phyloP scores from a whole-genome alignment of 2,888 invertebrate species.

The Tipula unca region DNA sequence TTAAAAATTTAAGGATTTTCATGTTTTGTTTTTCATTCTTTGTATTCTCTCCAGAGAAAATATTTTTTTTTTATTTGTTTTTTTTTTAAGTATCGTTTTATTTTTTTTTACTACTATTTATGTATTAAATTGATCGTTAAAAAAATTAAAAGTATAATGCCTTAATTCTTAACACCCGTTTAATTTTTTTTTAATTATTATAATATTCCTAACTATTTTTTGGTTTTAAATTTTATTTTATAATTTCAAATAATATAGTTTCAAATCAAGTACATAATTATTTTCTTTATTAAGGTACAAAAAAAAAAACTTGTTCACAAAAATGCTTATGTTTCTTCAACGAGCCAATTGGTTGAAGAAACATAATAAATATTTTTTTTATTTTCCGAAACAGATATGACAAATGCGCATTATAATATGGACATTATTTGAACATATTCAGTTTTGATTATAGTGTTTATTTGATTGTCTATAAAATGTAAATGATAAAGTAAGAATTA shows the following conservation, averaged over 20 bases:
- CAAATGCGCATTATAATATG: not conserved
- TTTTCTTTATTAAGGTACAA: not conserved
- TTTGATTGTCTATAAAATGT: constrained; percentile 14
- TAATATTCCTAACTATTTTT: constrained; percentile 17
- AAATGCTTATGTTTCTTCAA: constrained; percentile 16
- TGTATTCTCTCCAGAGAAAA: constrained; percentile 16
- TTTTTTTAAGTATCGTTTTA: not conserved
- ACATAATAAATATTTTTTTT: constrained; percentile 9
- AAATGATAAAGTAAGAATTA: not conserved
- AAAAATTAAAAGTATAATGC: not conserved
- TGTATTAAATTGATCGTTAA: not conserved
- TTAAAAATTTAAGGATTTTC: not conserved
- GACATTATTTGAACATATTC: constrained; percentile 9
- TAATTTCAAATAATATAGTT: not conserved
- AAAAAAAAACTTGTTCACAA: not conserved
- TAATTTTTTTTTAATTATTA: constrained; percentile 19
- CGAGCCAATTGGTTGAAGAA: constrained; percentile 19
- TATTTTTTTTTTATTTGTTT: not conserved
- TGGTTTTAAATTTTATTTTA: not conserved
- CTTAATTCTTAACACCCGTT: constrained; percentile 20
- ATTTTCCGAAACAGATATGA: constrained; percentile 2
- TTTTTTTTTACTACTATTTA: not conserved
- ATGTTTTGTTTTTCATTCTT: constrained; percentile 17
- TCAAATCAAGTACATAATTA: not conserved
- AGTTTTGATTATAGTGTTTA: not conserved